These are phyloP conservation scores for Notocelia uddmanniana DNA, from an alignment of 2,888 invertebrate genomes.

Conservation along the genomic window DNA sequence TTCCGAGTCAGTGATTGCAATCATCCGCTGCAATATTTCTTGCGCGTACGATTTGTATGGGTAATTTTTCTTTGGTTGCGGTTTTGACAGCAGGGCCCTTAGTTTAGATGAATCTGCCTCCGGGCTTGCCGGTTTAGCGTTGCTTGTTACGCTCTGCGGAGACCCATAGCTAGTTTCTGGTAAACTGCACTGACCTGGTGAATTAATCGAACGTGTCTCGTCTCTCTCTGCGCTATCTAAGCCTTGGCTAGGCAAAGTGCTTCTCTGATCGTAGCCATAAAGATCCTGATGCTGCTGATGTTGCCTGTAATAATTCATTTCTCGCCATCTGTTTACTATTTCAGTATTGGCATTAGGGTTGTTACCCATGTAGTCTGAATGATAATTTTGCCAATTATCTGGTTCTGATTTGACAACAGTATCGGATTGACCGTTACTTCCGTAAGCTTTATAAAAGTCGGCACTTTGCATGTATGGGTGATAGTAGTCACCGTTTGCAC, in stretches of 20 bases:
- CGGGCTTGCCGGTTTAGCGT: slow-evolving; percentile 64
- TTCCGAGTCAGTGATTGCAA: slow-evolving; percentile 68
- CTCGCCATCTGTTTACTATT: slow-evolving; percentile 73
- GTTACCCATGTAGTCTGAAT: slow-evolving; percentile 60
- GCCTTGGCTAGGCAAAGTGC: slow-evolving; percentile 53
- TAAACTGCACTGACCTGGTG: slow-evolving; percentile 73
- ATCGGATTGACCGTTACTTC: slow-evolving; percentile 56
- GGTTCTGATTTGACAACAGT: slow-evolving; percentile 72
- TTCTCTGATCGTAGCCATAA: slow-evolving; percentile 64
- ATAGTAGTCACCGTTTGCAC: slow-evolving; percentile 64
- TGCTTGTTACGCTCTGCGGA: slow-evolving; percentile 69
- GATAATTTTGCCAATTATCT: slow-evolving; percentile 67
- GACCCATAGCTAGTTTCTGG: slow-evolving; percentile 75
- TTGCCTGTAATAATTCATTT: slow-evolving; percentile 70
- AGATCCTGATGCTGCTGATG: slow-evolving; percentile 67
- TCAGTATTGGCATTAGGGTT: slow-evolving; percentile 62
- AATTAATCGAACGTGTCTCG: slow-evolving; percentile 67
- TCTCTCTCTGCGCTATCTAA: slow-evolving; percentile 61
- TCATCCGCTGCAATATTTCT: slow-evolving; percentile 65
- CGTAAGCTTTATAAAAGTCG: slow-evolving; percentile 61
- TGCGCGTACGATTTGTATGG: slow-evolving; percentile 66
- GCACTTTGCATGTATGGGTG: slow-evolving; percentile 57
- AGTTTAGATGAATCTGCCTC: slow-evolving; percentile 83
- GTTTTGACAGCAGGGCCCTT: slow-evolving; percentile 84
- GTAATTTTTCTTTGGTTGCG: slow-evolving; percentile 61